Evolutionary conservation across 2,888 invertebrate species (phyloP).

Genomic region (Gnatocerus cornutus): DNA sequence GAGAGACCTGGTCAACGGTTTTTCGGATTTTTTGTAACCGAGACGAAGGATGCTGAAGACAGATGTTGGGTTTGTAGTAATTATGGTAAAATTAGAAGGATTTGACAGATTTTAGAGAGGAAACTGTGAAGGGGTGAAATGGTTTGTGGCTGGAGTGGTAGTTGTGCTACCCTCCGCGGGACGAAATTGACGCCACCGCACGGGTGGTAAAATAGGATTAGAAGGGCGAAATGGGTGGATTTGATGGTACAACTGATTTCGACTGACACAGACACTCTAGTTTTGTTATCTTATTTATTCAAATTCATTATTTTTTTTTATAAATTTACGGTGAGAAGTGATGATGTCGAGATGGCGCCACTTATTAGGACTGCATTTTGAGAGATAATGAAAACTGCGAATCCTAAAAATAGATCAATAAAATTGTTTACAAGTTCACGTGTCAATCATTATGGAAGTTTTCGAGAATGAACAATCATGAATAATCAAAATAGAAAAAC

Average conservation of each 20-base stretch:
- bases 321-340: no score
- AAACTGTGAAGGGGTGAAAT: slow-evolving; percentile 3
- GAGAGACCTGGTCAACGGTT: slow-evolving; percentile 32
- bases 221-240: no score
- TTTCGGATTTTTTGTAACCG: slow-evolving; percentile 2
- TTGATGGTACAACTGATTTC: no score
- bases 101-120: slow-evolving; percentile 5
- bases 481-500: no score
- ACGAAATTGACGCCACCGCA: slow-evolving; percentile 5
- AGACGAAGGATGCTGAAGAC: slow-evolving; percentile 16
- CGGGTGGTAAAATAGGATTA: slow-evolving; percentile 13
- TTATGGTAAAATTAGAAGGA: slow-evolving; percentile 8
- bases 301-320: no score
- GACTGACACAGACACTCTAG: no score
- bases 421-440: no score
- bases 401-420: no score
- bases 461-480: no score
- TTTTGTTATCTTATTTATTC: no score
- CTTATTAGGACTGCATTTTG: neutral
- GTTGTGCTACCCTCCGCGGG: slow-evolving; percentile 16
- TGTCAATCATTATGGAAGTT: no score
- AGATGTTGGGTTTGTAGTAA: slow-evolving; percentile 12
- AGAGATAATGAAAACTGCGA: no score
- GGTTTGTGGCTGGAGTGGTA: slow-evolving; percentile 3
- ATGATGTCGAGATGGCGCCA: neutral